Evolutionary conservation across 2,113 vertebrate genomes (phyloP).

Genomic region (Gallinago undulata): DNA sequence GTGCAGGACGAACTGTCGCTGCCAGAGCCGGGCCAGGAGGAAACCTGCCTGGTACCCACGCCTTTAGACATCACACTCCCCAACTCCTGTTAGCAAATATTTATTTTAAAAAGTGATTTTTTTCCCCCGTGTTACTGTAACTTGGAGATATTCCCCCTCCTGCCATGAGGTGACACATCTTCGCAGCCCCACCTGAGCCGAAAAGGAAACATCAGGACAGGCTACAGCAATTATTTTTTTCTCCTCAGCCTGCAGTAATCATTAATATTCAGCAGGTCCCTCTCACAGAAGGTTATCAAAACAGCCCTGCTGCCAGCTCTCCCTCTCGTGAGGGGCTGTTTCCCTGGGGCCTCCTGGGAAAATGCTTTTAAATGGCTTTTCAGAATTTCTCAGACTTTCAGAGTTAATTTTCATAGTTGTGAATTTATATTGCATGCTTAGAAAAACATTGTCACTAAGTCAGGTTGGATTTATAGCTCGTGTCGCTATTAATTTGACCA

Average conservation of each 20-base stretch:
- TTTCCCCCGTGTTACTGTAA: background rate
- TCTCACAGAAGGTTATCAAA: conserved; percentile 10
- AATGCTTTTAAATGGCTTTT: background rate
- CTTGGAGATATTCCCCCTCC: background rate
- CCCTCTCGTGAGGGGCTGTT: background rate
- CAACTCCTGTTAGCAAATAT: background rate
- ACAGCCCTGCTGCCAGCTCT: background rate
- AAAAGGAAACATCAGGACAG: background rate
- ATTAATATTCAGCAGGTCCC: background rate
- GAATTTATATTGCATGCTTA: background rate
- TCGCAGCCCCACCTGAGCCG: rapidly evolving
- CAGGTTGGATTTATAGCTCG: background rate
- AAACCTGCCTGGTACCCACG: background rate
- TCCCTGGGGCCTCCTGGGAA: background rate
- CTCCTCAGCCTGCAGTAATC: background rate
- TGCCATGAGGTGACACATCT: background rate
- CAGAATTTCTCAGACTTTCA: conserved; percentile 5
- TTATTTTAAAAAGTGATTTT: background rate
- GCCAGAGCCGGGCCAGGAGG: background rate
- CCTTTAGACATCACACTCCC: background rate
- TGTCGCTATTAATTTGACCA: background rate
- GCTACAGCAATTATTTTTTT: background rate
- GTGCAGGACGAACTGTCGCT: rapidly evolving
- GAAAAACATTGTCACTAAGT: background rate
- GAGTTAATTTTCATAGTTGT: background rate